These are phyloP conservation scores for Premnoplex brunnescens DNA, from an alignment of 2,797 vertebrate species.

Conservation along the genomic window DNA sequence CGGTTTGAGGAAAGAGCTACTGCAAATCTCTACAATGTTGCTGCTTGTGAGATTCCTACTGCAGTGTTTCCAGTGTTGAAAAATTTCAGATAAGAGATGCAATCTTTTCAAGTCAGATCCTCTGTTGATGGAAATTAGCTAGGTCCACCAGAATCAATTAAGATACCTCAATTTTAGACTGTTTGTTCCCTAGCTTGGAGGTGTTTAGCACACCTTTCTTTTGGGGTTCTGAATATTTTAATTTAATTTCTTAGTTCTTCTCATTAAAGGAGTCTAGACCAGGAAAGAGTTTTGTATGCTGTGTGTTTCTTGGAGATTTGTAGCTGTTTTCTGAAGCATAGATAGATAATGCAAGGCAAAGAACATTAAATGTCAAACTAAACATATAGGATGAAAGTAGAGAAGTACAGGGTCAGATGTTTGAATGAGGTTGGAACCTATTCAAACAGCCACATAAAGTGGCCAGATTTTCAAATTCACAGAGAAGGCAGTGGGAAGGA, in stretches of 20 bases:
- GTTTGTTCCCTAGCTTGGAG: neutral
- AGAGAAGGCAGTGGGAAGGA: neutral
- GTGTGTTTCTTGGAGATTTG: neutral
- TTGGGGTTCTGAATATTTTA: neutral
- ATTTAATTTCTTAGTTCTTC: neutral
- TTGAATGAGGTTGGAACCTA: neutral
- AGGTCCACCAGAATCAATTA: neutral
- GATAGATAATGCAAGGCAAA: neutral
- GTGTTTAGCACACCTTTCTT: neutral
- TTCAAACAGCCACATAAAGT: neutral
- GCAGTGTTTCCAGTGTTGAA: neutral
- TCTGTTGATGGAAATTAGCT: neutral
- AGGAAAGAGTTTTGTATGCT: neutral
- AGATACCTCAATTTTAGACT: neutral
- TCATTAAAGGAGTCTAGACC: neutral
- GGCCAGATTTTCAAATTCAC: neutral
- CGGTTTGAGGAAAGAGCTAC: neutral
- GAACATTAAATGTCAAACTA: neutral
- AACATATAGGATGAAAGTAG: neutral
- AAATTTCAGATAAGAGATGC: neutral
- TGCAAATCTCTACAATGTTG: neutral
- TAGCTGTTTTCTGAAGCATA: neutral
- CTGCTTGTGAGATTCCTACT: neutral
- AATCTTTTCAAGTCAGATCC: slow-evolving; percentile 9
- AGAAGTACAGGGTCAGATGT: neutral